phyloP scores from a whole-genome alignment of 2,113 vertebrate genomes.

The Brachirus orientalis region DNA sequence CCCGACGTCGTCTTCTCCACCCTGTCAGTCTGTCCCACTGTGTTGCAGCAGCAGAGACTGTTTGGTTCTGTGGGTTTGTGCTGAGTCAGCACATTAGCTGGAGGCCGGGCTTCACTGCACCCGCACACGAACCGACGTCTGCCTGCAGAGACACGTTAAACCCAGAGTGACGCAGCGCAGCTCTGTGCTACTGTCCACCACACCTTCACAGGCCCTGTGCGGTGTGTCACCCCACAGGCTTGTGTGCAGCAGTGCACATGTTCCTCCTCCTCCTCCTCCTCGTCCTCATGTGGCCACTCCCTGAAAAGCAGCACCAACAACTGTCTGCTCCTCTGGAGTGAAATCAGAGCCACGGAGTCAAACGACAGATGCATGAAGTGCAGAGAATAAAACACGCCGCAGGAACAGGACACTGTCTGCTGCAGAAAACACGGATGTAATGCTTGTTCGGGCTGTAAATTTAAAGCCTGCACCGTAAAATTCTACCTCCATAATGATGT shows the following conservation, averaged over 20 bases:
- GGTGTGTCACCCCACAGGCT: no score
- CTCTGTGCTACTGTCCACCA: not conserved
- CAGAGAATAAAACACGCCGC: not conserved
- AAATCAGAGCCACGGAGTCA: constrained; percentile 10
- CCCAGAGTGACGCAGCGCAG: constrained; percentile 22
- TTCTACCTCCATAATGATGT: no score
- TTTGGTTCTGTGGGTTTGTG: constrained; percentile 47
- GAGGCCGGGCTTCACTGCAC: constrained; percentile 62
- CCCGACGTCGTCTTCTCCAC: no score
- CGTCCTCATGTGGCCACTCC: constrained; percentile 59
- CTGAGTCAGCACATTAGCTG: constrained; percentile 42
- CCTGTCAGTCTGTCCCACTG: constrained; percentile 10
- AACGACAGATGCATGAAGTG: no score
- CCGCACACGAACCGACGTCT: constrained; percentile 67
- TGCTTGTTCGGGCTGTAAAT: no score
- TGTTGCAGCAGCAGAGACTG: constrained; percentile 33
- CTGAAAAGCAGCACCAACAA: constrained; percentile 29
- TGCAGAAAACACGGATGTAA: no score
- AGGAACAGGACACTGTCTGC: not conserved
- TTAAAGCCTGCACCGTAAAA: not conserved
- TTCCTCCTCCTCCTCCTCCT: constrained; percentile 65
- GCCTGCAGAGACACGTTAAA: constrained; percentile 75
- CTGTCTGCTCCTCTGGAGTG: not conserved
- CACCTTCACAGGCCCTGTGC: not conserved
- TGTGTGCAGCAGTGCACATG: constrained; percentile 33